Percentiles rank a stretch among this genome's conserved stretches.
Conservation (phyloP, 2,888 invertebrate species). For the Catotricha subobsoleta region DNA sequence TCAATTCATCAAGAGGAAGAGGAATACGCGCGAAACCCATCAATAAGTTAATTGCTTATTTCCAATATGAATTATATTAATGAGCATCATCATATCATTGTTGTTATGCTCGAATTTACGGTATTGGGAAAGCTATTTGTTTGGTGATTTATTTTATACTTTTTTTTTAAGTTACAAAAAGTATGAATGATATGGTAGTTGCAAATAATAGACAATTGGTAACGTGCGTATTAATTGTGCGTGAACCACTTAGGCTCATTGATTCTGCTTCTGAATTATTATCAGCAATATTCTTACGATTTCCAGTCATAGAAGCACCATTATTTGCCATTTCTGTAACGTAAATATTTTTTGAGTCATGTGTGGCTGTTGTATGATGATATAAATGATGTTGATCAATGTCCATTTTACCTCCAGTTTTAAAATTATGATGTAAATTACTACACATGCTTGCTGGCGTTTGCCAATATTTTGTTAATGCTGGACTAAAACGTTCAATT, state of each 20-base stretch:
- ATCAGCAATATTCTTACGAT: conserved; percentile 1
- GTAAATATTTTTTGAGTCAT: neutral
- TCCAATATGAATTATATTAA: no score
- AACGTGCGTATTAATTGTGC: conserved; percentile 1
- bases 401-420: conserved; percentile 5
- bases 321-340: conserved; percentile 6
- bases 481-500: conserved; percentile 6
- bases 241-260: conserved; percentile 4
- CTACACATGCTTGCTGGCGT: neutral
- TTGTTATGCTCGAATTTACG: no score
- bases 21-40: no score
- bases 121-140: no score
- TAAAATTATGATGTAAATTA: conserved; percentile 3
- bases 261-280: conserved; percentile 5
- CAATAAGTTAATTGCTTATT: no score
- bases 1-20: no score
- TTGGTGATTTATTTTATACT: no score
- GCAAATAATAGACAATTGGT: neutral
- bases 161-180: conserved; percentile 1
- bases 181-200: neutral
- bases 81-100: no score
- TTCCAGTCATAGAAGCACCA: conserved; percentile 3
- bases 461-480: conserved; percentile 7
- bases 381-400: no score
- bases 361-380: neutral